Evolutionary conservation across 2,888 invertebrate genomes (phyloP).

Genomic region (Chorisops tibialis): DNA sequence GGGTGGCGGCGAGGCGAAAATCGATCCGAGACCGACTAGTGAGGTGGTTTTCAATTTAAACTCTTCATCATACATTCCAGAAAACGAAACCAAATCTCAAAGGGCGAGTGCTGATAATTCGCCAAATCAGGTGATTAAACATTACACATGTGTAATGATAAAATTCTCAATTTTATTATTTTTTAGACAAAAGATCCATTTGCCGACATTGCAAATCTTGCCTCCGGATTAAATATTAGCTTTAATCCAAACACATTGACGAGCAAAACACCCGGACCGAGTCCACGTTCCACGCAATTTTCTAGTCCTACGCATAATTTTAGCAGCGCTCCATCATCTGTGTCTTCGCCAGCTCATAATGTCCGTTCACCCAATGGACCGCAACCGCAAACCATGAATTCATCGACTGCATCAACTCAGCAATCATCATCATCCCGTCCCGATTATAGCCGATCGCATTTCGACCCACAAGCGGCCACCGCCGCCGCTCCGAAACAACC

Average conservation of each 20-base stretch:
- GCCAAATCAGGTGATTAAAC: constrained; percentile 52
- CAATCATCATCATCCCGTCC: constrained; percentile 46
- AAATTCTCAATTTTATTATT: not conserved
- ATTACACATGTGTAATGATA: not conserved
- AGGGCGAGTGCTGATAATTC: constrained; percentile 49
- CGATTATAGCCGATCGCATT: constrained; percentile 68
- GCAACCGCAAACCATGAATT: not conserved
- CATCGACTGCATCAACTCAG: constrained; percentile 47
- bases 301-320: constrained; percentile 51
- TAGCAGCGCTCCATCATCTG: constrained; percentile 34
- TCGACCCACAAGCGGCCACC: constrained; percentile 54
- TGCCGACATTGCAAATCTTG: constrained; percentile 63
- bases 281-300: constrained; percentile 49
- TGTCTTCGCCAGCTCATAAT: constrained; percentile 31
- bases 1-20: not conserved
- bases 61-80: constrained; percentile 9
- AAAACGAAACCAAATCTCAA: constrained; percentile 32
- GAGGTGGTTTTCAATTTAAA: constrained; percentile 10
- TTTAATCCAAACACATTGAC: constrained; percentile 47
- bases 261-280: constrained; percentile 44
- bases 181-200: constrained; percentile 63
- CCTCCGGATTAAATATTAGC: constrained; percentile 49
- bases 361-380: constrained; percentile 16
- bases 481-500: constrained; percentile 38
- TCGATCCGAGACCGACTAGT: not conserved